These are phyloP conservation scores for Pitangus sulphuratus DNA, from an alignment of 2,797 vertebrate species.

Conservation along the genomic window DNA sequence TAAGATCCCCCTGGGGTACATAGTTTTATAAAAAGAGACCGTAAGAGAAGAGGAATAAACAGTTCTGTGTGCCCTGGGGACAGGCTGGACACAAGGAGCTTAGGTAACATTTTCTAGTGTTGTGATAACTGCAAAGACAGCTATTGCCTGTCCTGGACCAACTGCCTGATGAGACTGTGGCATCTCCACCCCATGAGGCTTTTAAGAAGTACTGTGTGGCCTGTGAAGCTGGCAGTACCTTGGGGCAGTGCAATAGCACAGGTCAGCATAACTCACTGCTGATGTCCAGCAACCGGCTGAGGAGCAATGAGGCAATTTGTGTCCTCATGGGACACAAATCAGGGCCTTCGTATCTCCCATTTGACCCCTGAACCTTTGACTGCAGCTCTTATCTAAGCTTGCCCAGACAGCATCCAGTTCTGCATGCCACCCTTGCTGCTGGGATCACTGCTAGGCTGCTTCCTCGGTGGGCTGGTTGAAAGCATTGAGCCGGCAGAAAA, in stretches of 20 bases:
- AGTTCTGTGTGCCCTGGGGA: background rate
- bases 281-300: background rate
- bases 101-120: background rate
- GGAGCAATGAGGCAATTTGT: background rate
- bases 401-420: background rate
- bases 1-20: background rate
- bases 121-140: background rate
- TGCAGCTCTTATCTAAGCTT: background rate
- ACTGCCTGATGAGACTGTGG: background rate
- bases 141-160: background rate
- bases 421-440: background rate
- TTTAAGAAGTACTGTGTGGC: background rate
- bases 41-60: background rate
- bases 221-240: background rate
- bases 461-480: background rate
- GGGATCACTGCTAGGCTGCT: background rate
- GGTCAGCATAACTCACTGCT: fast-evolving
- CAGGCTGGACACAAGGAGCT: background rate
- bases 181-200: background rate
- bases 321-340: background rate
- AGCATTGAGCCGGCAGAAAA: background rate
- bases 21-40: background rate
- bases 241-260: background rate
- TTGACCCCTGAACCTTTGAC: background rate
- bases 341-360: background rate